Evolutionary conservation across 2,113 vertebrate genomes (phyloP), one percentile per base, ranked within the genome.

Genomic region (Cichladusa arquata): DNA sequence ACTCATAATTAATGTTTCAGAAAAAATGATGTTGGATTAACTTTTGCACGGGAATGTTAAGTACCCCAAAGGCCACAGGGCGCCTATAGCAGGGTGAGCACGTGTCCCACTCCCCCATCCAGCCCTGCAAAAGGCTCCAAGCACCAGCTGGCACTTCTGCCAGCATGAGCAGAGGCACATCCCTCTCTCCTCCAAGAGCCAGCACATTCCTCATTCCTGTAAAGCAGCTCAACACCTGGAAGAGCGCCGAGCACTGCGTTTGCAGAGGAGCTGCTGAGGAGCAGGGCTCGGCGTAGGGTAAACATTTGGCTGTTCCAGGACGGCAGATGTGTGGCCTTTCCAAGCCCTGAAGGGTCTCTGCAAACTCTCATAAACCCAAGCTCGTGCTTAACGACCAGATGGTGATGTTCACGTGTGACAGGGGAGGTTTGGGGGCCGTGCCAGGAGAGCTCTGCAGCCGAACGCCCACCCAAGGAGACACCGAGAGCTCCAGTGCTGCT

Each of bases 161-260:
- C 47, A 66, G 38, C 14, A 9, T 4, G 54, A 48, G 40, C 40
- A 56, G 16, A 53, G 80, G 58, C 91, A 40, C 1, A 2, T 71
- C 77, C 80, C 7, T 8, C 38, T 48, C 42, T 57, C 47, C 81
- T 36, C 11, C 1, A 5, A 50, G 47, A 54, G 77, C 9, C 6
- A 62, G 69, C 69, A 56, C 28, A 1, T 47, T 40, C 9, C 4
- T 40, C 61, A 11, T 58, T 69, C 61, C 60, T 61, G 22, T 14
- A 11, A 9, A 4, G 31, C 66, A 44, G 58, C 83, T 25, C 53
- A 51, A 44, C 14, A 4, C 28, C 34, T 8, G 58, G 92, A 74
- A 48, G 42, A 8, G 66, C 0, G 23, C 85, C 0, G 11, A n/a
- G 73, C 0, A 0, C 67, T 29, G 89, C 2, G 1, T 57, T 81